Conservation (phyloP, 2,797 vertebrate genomes). For the Notolabrus celidotus region DNA sequence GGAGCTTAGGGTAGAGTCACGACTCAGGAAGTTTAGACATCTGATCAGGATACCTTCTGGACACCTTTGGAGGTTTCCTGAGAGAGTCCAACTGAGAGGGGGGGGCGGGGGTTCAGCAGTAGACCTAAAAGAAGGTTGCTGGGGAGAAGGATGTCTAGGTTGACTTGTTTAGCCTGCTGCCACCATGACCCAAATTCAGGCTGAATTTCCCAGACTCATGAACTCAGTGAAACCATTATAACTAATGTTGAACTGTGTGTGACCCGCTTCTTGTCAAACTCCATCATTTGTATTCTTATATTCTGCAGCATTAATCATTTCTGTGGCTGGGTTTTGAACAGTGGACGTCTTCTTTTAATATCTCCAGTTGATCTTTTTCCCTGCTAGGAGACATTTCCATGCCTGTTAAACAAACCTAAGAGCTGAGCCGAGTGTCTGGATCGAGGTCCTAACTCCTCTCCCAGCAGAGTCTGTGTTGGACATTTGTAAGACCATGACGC, state of each 20-base stretch:
- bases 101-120: too few species aligned
- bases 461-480: constrained; percentile 3
- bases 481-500: neutral
- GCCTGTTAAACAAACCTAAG: neutral
- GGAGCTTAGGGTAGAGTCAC: too few species aligned
- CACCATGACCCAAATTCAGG: too few species aligned
- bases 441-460: neutral
- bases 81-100: too few species aligned
- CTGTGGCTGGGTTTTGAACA: neutral
- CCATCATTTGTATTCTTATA: constrained; percentile 6
- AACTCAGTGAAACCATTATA: too few species aligned
- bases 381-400: neutral
- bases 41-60: too few species aligned
- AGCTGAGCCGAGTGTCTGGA: constrained; percentile 1
- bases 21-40: too few species aligned
- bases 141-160: too few species aligned
- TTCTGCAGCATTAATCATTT: constrained; percentile 13
- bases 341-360: constrained; percentile 23
- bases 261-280: constrained; percentile 46
- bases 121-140: too few species aligned
- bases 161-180: too few species aligned
- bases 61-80: too few species aligned
- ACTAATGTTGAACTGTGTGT: constrained; percentile 1
- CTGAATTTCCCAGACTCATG: too few species aligned
- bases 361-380: constrained; percentile 26